These are phyloP conservation scores for Heterodera schachtii DNA, from an alignment of 1,140 invertebrate genomes.

Conservation along the genomic window DNA sequence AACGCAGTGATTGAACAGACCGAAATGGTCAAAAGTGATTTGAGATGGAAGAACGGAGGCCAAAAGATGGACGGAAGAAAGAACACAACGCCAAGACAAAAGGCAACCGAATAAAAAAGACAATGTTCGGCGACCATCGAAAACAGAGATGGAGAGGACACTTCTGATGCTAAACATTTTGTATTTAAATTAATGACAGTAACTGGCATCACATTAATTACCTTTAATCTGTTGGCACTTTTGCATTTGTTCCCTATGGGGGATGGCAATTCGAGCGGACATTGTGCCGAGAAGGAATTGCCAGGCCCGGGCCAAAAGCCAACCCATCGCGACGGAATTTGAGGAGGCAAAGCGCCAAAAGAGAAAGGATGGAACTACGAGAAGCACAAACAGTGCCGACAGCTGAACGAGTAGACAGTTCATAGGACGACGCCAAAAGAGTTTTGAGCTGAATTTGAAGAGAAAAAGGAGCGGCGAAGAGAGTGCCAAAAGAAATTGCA, in stretches of 20 bases:
- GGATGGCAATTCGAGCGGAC: background rate
- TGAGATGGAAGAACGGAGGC: background rate
- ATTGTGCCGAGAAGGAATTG: constrained; percentile 9
- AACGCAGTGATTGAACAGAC: background rate
- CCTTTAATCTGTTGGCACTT: background rate
- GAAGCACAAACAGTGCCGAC: background rate
- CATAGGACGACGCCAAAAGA: background rate
- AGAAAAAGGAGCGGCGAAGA: background rate
- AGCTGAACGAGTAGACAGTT: background rate
- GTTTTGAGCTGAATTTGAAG: background rate
- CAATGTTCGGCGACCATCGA: background rate
- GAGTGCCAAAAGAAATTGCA: background rate
- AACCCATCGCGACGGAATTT: background rate
- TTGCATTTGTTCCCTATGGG: background rate
- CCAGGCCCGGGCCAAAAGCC: background rate
- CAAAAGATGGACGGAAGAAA: background rate
- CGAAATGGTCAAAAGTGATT: background rate
- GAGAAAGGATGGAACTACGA: background rate
- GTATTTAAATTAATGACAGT: background rate
- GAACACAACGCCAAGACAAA: constrained; percentile 9
- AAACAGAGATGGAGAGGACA: background rate
- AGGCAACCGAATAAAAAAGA: background rate
- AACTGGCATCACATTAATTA: background rate
- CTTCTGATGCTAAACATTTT: background rate
- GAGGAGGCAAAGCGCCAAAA: background rate